Conservation (phyloP, 2,888 invertebrate species). For the Leptura quadrifasciata region DNA sequence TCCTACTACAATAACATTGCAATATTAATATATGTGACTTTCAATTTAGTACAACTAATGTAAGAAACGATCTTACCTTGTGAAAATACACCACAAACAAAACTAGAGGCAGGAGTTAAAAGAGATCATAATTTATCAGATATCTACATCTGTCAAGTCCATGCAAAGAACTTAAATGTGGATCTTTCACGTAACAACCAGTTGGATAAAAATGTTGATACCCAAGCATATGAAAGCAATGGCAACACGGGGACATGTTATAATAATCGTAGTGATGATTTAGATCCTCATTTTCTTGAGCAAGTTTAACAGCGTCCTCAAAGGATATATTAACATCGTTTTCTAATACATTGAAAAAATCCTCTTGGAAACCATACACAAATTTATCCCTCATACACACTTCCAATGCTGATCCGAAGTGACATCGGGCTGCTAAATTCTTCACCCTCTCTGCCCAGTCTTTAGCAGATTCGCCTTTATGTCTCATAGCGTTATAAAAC, state of each 20-base stretch:
- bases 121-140: neutral
- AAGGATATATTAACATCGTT: slow-evolving; percentile 30
- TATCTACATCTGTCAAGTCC: neutral
- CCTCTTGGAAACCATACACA: slow-evolving; percentile 51
- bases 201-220: neutral
- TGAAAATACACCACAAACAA: too few species aligned
- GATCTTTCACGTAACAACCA: neutral
- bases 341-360: slow-evolving; percentile 32
- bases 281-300: slow-evolving; percentile 9
- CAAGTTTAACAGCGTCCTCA: slow-evolving; percentile 39
- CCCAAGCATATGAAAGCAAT: neutral
- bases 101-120: neutral
- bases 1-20: too few species aligned
- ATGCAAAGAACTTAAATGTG: neutral
- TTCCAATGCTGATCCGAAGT: slow-evolving; percentile 53
- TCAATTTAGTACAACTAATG: too few species aligned
- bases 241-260: neutral
- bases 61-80: too few species aligned
- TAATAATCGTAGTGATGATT: slow-evolving; percentile 24
- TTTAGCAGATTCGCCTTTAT: slow-evolving; percentile 47
- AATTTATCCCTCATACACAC: slow-evolving; percentile 53
- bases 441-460: slow-evolving; percentile 56
- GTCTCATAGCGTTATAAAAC: slow-evolving; percentile 53
- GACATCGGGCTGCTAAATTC: slow-evolving; percentile 52
- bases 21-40: too few species aligned